Evolutionary conservation across 2,113 vertebrate species (phyloP).

Genomic region (Eonycteris spelaea): DNA sequence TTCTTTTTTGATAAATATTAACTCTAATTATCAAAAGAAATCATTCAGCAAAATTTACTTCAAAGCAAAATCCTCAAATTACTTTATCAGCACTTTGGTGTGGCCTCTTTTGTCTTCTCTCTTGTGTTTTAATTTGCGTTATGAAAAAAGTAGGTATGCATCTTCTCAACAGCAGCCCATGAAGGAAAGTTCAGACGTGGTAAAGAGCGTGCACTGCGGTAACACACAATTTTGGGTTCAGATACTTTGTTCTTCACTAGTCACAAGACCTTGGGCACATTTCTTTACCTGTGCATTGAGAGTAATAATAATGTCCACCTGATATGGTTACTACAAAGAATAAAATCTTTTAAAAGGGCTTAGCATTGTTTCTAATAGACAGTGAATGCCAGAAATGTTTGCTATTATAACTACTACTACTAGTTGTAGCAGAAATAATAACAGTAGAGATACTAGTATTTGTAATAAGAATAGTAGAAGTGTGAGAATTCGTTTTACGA

Average conservation of each 20-base stretch:
- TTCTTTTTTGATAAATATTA: slow-evolving; percentile 67
- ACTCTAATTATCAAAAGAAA: slow-evolving; percentile 68
- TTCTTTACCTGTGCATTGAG: neutral
- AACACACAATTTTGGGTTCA: neutral
- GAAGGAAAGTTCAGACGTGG: neutral
- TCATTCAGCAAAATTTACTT: slow-evolving; percentile 64
- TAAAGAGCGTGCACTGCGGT: neutral
- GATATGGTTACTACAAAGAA: neutral
- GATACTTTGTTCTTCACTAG: neutral
- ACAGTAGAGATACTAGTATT: too few species aligned
- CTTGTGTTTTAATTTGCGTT: slow-evolving; percentile 58
- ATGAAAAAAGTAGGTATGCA: slow-evolving; percentile 63
- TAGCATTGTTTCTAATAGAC: neutral
- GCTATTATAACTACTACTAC: neutral
- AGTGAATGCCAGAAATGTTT: neutral
- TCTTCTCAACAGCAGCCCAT: neutral
- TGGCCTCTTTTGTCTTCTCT: slow-evolving; percentile 26
- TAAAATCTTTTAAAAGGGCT: neutral
- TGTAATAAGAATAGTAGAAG: neutral
- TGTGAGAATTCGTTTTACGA: neutral
- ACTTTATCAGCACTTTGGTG: slow-evolving; percentile 65
- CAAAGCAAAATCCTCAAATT: slow-evolving; percentile 68
- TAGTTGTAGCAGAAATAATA: neutral
- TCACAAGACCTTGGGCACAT: neutral
- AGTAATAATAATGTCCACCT: neutral